phyloP scores from a whole-genome alignment of 2,888 invertebrate genomes.

The Ecdyonurus torrentis region DNA sequence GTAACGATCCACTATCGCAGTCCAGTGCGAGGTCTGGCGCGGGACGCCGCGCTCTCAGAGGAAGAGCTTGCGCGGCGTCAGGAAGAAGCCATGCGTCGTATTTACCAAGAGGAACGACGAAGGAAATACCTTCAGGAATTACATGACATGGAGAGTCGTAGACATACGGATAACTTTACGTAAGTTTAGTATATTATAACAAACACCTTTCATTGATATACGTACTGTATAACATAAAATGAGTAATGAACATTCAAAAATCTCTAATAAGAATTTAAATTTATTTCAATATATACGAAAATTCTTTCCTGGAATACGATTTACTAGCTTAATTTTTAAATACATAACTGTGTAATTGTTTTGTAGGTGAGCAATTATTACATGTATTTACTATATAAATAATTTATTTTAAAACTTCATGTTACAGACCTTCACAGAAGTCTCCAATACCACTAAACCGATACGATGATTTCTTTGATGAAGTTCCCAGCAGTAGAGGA shows the following conservation, averaged over 20 bases:
- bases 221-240: not conserved
- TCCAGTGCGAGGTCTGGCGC: constrained; percentile 72
- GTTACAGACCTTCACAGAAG: constrained; percentile 68
- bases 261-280: too few species aligned
- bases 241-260: too few species aligned
- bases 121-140: constrained; percentile 81
- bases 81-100: constrained; percentile 77
- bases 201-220: not conserved
- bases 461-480: constrained; percentile 73
- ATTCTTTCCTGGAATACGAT: too few species aligned
- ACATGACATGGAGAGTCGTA: constrained; percentile 82
- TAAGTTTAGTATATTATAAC: constrained; percentile 22
- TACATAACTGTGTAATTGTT: too few species aligned
- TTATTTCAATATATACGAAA: too few species aligned
- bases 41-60: constrained; percentile 64
- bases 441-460: constrained; percentile 82
- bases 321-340: too few species aligned
- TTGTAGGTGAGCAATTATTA: not conserved
- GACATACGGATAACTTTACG: constrained; percentile 89
- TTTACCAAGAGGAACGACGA: constrained; percentile 76
- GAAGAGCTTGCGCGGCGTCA: constrained; percentile 75
- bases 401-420: not conserved
- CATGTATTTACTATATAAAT: not conserved
- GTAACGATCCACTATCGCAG: constrained; percentile 88
- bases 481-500: constrained; percentile 28